Evolutionary conservation across 2,797 vertebrate genomes (phyloP).

Genomic region (Pseudotriccus pelzelni): DNA sequence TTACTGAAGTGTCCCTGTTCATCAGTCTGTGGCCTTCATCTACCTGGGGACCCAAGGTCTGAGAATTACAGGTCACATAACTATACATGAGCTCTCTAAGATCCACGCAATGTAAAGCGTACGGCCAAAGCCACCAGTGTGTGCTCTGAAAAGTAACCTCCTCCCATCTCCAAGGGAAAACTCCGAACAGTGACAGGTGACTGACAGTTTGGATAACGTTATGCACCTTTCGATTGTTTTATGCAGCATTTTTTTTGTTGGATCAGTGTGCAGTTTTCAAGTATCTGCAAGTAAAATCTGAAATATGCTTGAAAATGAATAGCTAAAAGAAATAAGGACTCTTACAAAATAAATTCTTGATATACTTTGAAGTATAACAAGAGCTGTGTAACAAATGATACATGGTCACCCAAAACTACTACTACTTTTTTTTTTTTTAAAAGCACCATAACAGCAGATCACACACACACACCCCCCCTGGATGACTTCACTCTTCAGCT

Average conservation of each 20-base stretch:
- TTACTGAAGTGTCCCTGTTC: constrained; percentile 17
- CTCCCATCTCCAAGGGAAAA: not conserved
- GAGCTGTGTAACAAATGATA: not conserved
- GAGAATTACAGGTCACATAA: not conserved
- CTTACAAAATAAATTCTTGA: not conserved
- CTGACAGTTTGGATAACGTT: not conserved
- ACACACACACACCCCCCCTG: not conserved
- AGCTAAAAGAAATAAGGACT: not conserved
- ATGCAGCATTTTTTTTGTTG: not conserved
- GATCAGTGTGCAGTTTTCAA: not conserved
- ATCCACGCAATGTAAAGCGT: not conserved
- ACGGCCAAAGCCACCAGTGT: not conserved
- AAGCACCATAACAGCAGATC: not conserved
- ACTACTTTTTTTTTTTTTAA: not conserved
- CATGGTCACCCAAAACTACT: not conserved
- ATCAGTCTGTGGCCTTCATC: constrained; percentile 24
- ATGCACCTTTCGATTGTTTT: not conserved
- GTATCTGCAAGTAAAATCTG: not conserved
- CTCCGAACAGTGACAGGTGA: not conserved
- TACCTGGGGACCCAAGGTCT: constrained; percentile 12
- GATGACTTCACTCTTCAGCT: rapidly evolving
- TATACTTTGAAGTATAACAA: not conserved
- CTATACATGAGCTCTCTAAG: not conserved
- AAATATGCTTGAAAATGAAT: not conserved
- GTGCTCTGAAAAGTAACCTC: not conserved